phyloP scores from a whole-genome alignment of 2,888 invertebrate genomes.

The Myopa tessellatipennis region DNA sequence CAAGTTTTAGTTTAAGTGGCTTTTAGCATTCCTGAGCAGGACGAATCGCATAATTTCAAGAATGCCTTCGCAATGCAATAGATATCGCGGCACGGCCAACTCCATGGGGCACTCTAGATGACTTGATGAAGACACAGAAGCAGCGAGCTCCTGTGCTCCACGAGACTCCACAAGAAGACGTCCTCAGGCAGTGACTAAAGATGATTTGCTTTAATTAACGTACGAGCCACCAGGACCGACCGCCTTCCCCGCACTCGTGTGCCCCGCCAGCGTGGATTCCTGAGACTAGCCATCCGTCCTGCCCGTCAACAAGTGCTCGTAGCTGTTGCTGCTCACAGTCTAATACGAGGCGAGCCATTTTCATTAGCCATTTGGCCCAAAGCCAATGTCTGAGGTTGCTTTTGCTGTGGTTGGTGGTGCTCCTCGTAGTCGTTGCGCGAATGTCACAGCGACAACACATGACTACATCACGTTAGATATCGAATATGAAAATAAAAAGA shows the following conservation, averaged over 20 bases:
- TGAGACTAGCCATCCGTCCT: not conserved
- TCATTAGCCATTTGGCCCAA: constrained; percentile 13
- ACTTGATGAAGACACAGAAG: not conserved
- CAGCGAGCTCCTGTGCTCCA: not conserved
- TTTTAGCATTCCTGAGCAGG: too few relatives aligned
- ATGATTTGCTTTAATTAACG: constrained; percentile 12
- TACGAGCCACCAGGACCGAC: not conserved
- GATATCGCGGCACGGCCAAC: too few relatives aligned
- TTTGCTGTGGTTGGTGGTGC: constrained; percentile 5
- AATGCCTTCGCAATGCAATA: too few relatives aligned
- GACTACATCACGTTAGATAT: constrained; percentile 13
- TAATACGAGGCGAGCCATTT: constrained; percentile 5
- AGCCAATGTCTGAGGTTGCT: constrained; percentile 9
- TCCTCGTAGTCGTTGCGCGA: not conserved
- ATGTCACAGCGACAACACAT: constrained; percentile 4
- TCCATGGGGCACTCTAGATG: too few relatives aligned
- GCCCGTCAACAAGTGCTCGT: not conserved
- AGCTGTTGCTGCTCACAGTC: not conserved
- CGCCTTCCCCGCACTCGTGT: not conserved
- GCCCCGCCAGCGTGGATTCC: too few relatives aligned
- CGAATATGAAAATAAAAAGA: not conserved
- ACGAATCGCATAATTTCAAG: too few relatives aligned
- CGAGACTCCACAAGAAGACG: not conserved
- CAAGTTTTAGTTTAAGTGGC: too few relatives aligned
- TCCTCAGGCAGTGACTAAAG: not conserved